Base-by-base conservation (phyloP, 2,888 invertebrate species). In the Diadromus collaris region DNA sequence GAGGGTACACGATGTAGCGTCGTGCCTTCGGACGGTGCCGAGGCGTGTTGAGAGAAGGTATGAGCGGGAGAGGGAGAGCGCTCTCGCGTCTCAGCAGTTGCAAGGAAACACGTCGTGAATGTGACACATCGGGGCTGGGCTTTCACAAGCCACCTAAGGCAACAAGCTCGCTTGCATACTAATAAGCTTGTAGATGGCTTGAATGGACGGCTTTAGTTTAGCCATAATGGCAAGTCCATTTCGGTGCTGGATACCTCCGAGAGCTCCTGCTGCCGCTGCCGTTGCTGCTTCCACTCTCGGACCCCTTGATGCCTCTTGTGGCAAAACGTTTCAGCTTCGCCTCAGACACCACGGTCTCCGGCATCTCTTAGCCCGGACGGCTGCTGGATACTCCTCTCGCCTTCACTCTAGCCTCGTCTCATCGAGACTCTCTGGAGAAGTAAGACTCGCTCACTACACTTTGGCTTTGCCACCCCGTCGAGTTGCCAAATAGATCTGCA, bases 151-250 rank as follows among this genome's bases (percentile, higher is more conserved):
- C 85, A 88, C 88, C 88, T 87, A 88, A 87, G 86, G 88, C 88
- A 89, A 88, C 89, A 86, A 87, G 87, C 89, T 86, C 85, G 81
- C 89, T 89, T 87, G 89, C 90, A 89, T 89, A 88, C 89, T 89
- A 90, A 90, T 89, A 86, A 88, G 86, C 88, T 86, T 86, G 86
- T 85, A 87, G 85, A 88, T 88, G 83, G 86, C 85, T 38, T 87
- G 88, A 88, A 88, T 88, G 85, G 85, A 85, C 85, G 84, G 89
- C 86, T 88, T 88, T 87, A 88, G 89, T 88, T 88, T 87, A 83
- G 85, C 85, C 87, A 88, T 88, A 89, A 89, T 89, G 85, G 89
- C 87, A 83, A 89, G 88, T 89, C 89, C 89, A 89, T 89, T 89
- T 87, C 87, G 81, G 82, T 74, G 44, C 67, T 76, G 73, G 79